Evolutionary conservation across 2,113 vertebrate genomes (phyloP).

Genomic region (Ptilonorhynchus violaceus): DNA sequence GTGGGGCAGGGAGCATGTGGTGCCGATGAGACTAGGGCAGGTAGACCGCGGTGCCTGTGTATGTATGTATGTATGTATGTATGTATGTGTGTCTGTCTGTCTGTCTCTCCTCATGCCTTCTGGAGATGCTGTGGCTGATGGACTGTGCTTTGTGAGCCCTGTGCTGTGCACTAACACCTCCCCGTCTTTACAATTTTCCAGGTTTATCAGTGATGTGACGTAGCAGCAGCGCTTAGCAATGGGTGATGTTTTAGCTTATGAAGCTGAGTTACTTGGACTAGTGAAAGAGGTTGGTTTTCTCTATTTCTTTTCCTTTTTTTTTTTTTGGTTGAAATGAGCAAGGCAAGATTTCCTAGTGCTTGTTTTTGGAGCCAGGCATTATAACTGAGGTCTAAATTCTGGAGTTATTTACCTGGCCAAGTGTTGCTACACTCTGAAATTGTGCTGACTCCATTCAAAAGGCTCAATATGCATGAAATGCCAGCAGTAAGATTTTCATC

Average conservation of each 20-base stretch:
- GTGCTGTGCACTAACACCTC: neutral
- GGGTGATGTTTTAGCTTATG: conserved; percentile 85
- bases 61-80: neutral
- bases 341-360: neutral
- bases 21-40: neutral
- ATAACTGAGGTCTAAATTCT: neutral
- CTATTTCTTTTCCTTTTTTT: rapidly evolving
- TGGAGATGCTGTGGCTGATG: neutral
- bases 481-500: neutral
- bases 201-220: neutral
- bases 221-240: conserved; percentile 61
- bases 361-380: neutral
- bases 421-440: neutral
- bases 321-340: neutral
- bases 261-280: conserved; percentile 87
- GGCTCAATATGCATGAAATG: neutral
- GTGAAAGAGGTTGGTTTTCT: conserved; percentile 83
- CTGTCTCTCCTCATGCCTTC: neutral
- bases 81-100: neutral
- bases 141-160: neutral
- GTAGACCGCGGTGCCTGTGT: too few species aligned
- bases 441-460: neutral
- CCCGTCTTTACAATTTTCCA: neutral
- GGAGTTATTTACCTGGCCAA: neutral
- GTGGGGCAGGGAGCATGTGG: neutral